Base-by-base conservation (phyloP, 2,113 vertebrate species). In the Campylomormyrus tamandua region DNA sequence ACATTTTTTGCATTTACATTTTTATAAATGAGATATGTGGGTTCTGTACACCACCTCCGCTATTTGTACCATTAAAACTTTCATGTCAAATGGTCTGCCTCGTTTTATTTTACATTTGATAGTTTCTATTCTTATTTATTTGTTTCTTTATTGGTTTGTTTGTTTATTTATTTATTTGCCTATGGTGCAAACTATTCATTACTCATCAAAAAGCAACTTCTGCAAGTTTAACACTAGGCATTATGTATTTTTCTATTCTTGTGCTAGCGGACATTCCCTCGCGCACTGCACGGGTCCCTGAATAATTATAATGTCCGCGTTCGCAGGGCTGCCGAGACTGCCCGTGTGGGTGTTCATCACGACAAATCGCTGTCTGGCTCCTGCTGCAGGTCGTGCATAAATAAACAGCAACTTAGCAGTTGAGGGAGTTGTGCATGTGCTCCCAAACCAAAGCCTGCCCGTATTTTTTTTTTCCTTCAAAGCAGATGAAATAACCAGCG, bases 331-430 rank as follows among this genome's bases (percentile, higher is more conserved):
- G 85, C 42, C 80, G 52, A 80, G 74, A 48, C 83, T 84, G 21
- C 7, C 17, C 7, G 45, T 84, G 80, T 46, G 80, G 35, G 39
- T 46, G 83, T 48, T 84, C 19, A 48, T 45, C 42, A 49, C 83
- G 39, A 48, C 83, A 84, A 84, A 84, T 84, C 83, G 1, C 74
- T 80, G 17, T 93, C 84, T 80, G 84, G 83, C 87, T 84, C 83
- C 88, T 90, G 90, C 88, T 90, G 90, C 90, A 89, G 92, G 90
- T 92, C 92, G 94, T 93, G 93, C 91, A 91, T 90, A 88, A 91
- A 92, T 90, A 91, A 92, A 91, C 88, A 87, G 90, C 58, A 89
- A 46, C 62, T 88, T 24, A 91, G 90, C 93, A 89, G 93, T 91
- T 93, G 49, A 77, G 90, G 94, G 92, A 90, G 89, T 91, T 88